These are phyloP conservation scores for Tachina lurida DNA, from an alignment of 2,888 invertebrate species.

Conservation along the genomic window DNA sequence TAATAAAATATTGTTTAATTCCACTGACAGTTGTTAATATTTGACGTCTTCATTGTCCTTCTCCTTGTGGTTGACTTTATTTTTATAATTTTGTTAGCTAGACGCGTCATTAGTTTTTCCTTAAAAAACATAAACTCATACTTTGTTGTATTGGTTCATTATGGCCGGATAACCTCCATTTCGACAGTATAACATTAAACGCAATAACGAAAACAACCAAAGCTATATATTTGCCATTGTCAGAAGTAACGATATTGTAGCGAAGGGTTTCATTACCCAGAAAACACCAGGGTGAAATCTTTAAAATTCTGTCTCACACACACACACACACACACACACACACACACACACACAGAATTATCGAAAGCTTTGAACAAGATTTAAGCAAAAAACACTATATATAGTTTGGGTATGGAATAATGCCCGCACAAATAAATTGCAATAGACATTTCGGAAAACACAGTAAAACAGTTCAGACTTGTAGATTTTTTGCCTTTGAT, in stretches of 20 bases:
- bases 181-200: background rate
- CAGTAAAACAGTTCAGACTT: no score
- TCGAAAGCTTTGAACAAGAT: no score
- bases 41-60: constrained; percentile 28
- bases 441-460: no score
- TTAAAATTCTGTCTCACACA: no score
- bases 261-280: background rate
- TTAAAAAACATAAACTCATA: constrained; percentile 25
- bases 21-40: constrained; percentile 26
- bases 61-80: constrained; percentile 14
- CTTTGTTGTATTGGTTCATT: constrained; percentile 9
- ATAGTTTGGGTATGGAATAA: no score
- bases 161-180: constrained; percentile 33
- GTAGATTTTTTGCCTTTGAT: no score
- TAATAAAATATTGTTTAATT: constrained; percentile 38
- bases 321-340: no score
- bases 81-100: constrained; percentile 16
- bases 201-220: constrained; percentile 5
- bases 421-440: no score
- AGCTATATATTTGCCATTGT: background rate
- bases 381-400: no score
- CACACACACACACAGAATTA: no score
- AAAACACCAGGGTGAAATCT: background rate
- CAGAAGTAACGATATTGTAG: background rate
- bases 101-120: constrained; percentile 31